Conservation (phyloP, 2,113 vertebrate species). For the Tursiops truncatus region DNA sequence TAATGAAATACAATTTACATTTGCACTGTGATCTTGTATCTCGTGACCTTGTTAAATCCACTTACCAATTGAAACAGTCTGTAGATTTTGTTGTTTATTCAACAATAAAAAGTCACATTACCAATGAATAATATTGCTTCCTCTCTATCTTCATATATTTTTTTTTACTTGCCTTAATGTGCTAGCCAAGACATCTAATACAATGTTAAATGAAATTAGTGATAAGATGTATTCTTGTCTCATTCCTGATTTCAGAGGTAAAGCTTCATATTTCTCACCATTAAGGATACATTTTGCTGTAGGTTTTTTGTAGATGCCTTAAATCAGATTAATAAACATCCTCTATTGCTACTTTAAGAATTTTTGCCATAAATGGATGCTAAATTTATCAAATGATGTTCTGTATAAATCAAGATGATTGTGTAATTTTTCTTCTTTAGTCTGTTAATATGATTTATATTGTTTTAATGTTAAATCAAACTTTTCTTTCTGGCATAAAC, state of each 20-base stretch:
- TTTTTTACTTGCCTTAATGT: not conserved
- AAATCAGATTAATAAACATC: not conserved
- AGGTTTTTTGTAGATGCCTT: not conserved
- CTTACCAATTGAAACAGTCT: not conserved
- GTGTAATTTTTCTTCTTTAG: not conserved
- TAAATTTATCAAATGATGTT: not conserved
- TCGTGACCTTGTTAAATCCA: not conserved
- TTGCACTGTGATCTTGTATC: not conserved
- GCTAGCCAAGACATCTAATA: not conserved
- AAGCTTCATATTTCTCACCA: not conserved
- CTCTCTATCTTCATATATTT: not conserved
- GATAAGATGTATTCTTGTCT: not conserved
- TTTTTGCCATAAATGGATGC: not conserved
- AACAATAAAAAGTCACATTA: not conserved
- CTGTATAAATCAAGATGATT: not conserved
- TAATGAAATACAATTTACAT: not conserved
- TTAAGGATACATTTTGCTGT: not conserved
- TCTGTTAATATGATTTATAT: not conserved
- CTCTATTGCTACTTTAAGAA: not conserved
- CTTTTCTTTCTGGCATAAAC: not conserved
- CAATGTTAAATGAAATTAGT: no score
- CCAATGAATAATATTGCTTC: not conserved
- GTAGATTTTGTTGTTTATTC: not conserved
- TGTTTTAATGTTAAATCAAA: not conserved
- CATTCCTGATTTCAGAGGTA: not conserved